Evolutionary conservation across 2,797 vertebrate species (phyloP).

Genomic region (Leuciscus waleckii): DNA sequence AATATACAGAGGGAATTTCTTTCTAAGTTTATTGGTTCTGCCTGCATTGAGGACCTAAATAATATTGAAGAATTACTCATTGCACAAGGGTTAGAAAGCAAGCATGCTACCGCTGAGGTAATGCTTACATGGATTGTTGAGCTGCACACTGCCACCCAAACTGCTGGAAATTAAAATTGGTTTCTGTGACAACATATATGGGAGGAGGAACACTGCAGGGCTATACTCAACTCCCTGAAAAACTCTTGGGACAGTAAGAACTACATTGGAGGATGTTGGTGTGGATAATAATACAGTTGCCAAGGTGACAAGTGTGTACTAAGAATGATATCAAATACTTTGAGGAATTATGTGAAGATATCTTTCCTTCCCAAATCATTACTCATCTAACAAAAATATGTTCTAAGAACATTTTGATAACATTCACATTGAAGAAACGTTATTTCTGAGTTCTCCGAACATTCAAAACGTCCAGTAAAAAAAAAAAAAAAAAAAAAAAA

Average conservation of each 20-base stretch:
- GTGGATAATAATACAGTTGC: slow-evolving; percentile 23
- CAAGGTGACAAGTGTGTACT: slow-evolving; percentile 39
- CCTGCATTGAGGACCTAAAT: slow-evolving; percentile 61
- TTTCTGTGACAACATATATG: slow-evolving; percentile 57
- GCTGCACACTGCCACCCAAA: slow-evolving; percentile 61
- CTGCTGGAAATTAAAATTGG: slow-evolving; percentile 70
- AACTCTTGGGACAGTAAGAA: slow-evolving; percentile 14
- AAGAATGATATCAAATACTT: neutral
- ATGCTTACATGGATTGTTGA: slow-evolving; percentile 70
- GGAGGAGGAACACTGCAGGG: slow-evolving; percentile 46
- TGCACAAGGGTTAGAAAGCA: slow-evolving; percentile 68
- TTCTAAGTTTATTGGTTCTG: slow-evolving; percentile 69
- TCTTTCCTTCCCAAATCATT: neutral
- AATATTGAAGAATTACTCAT: slow-evolving; percentile 71
- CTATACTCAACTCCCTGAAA: slow-evolving; percentile 32
- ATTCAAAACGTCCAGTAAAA: neutral
- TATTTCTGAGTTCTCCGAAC: neutral
- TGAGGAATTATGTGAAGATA: neutral
- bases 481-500: too few relatives aligned
- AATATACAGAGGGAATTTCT: slow-evolving; percentile 67
- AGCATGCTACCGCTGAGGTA: slow-evolving; percentile 74
- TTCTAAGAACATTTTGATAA: neutral
- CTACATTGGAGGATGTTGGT: slow-evolving; percentile 20
- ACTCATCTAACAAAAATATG: neutral
- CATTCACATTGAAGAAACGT: neutral